Conservation (phyloP, 2,113 vertebrate species). For the Clupea harengus region DNA sequence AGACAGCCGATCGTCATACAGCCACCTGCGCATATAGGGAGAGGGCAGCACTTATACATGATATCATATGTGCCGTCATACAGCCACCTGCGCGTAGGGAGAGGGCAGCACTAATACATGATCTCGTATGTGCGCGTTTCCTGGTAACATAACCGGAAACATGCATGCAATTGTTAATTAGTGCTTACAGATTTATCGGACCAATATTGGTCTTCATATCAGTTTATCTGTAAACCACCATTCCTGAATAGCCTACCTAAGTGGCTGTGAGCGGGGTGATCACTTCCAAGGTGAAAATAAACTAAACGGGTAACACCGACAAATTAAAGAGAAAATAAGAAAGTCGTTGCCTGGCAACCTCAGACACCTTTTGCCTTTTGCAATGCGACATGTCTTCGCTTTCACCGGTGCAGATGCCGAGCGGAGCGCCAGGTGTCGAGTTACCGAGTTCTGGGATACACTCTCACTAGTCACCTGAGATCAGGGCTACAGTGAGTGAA, state of each 20-base stretch:
- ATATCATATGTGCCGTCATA: slow-evolving; percentile 74
- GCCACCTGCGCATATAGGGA: slow-evolving; percentile 67
- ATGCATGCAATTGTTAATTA: too few relatives aligned
- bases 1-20: slow-evolving; percentile 94
- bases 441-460: not conserved
- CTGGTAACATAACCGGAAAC: too few relatives aligned
- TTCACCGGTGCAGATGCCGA: not conserved
- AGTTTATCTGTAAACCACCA: too few relatives aligned
- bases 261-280: not conserved
- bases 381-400: not conserved
- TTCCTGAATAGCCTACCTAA: too few relatives aligned
- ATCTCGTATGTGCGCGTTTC: too few relatives aligned
- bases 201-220: too few relatives aligned
- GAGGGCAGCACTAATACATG: not conserved
- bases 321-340: not conserved
- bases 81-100: slow-evolving; percentile 77
- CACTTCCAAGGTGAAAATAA: not conserved
- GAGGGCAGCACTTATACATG: not conserved
- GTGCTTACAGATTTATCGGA: too few relatives aligned
- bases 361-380: not conserved
- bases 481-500: not conserved
- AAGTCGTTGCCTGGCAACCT: not conserved
- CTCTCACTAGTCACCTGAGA: not conserved
- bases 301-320: not conserved
- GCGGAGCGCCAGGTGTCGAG: not conserved